Conservation (phyloP, 2,888 invertebrate species). For the Pantelozetes paolii region DNA sequence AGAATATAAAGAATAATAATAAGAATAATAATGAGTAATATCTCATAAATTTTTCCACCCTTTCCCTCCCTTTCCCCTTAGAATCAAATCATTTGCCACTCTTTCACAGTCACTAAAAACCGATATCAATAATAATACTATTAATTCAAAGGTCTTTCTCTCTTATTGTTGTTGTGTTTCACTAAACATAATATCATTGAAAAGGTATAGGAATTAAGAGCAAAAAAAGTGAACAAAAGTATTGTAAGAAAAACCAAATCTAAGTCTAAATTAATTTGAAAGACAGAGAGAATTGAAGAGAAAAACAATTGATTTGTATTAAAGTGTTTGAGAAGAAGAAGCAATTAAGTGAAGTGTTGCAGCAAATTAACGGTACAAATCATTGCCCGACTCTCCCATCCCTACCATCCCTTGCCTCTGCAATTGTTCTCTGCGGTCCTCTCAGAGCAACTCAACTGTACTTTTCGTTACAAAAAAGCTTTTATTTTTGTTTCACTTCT, state of each 20-base stretch:
- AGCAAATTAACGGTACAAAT: slow-evolving; percentile 30
- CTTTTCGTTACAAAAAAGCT: not conserved
- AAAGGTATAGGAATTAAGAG: not conserved
- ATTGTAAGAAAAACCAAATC: not conserved
- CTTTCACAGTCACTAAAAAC: not conserved
- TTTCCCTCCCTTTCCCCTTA: not conserved
- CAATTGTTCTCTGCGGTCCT: slow-evolving; percentile 11
- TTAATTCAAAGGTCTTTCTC: no score
- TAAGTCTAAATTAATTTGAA: slow-evolving; percentile 31
- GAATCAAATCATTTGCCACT: not conserved
- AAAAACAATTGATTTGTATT: slow-evolving; percentile 22
- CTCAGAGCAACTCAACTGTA: not conserved
- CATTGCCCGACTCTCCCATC: slow-evolving; percentile 5
- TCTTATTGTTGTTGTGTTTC: not conserved
- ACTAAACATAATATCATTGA: not conserved
- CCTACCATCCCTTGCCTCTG: not conserved
- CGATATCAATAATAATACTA: no score
- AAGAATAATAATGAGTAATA: slow-evolving; percentile 11
- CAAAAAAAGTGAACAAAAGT: not conserved
- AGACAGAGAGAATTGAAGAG: not conserved
- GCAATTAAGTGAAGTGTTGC: slow-evolving; percentile 35
- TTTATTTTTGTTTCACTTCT: not conserved
- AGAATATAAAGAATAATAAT: no score
- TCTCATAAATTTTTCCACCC: not conserved
- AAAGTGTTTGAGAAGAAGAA: not conserved